Evolutionary conservation across 2,113 vertebrate genomes (phyloP).

Genomic region (Rhegmatorhina hoffmannsi): DNA sequence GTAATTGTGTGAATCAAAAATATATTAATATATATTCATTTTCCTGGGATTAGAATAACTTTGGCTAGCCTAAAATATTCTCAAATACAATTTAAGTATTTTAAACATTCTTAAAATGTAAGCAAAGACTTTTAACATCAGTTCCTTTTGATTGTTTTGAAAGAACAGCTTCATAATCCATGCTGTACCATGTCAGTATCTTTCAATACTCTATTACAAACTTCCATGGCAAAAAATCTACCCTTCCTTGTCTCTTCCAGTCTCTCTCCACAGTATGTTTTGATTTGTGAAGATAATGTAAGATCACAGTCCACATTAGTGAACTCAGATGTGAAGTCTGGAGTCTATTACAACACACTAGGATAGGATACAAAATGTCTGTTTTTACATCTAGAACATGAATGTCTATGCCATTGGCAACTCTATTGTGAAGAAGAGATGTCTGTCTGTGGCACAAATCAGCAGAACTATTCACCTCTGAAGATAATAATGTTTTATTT

Average conservation of each 20-base stretch:
- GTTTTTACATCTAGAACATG: background rate
- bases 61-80: background rate
- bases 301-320: background rate
- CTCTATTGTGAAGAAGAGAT: background rate
- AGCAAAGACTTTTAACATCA: background rate
- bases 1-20: background rate
- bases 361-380: background rate
- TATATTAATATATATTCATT: background rate
- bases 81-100: background rate
- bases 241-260: background rate
- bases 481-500: background rate
- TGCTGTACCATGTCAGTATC: accelerated
- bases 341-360: background rate
- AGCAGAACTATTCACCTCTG: background rate
- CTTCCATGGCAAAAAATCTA: background rate
- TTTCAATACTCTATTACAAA: background rate
- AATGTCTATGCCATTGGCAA: background rate
- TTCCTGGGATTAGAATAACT: background rate
- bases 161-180: background rate
- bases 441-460: background rate
- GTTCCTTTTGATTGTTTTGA: background rate
- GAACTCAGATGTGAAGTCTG: slow-evolving; percentile 18
- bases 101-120: background rate
- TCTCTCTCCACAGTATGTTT: background rate
- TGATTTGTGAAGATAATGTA: background rate